Evolutionary conservation across 2,113 vertebrate genomes (phyloP).

Genomic region (Seriola rivoliana): DNA sequence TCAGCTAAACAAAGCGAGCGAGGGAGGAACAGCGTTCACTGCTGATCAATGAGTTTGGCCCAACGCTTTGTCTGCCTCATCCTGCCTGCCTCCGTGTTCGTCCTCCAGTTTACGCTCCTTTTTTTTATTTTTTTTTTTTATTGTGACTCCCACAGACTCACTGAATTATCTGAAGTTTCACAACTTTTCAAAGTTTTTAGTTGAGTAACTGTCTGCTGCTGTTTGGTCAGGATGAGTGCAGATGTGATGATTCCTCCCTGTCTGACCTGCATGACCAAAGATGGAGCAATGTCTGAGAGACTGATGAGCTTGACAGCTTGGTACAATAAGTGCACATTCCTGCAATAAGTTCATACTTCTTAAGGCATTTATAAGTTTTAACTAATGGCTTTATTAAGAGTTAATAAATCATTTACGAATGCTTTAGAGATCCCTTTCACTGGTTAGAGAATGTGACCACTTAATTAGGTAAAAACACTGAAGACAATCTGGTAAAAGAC

Average conservation of each 20-base stretch:
- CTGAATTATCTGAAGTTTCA: constrained; percentile 47
- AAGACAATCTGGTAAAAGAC: too few relatives aligned
- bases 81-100: constrained; percentile 42
- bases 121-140: constrained; percentile 5
- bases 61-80: constrained; percentile 66
- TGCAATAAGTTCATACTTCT: not conserved
- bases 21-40: constrained; percentile 54
- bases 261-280: not conserved
- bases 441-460: too few relatives aligned
- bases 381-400: not conserved
- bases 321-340: not conserved
- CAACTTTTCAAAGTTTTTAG: constrained; percentile 35
- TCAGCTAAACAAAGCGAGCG: constrained; percentile 50
- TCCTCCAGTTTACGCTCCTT: constrained; percentile 38
- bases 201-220: constrained; percentile 23
- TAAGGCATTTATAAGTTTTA: not conserved
- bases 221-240: not conserved
- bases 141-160: constrained; percentile 50
- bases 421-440: too few relatives aligned
- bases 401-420: too few relatives aligned
- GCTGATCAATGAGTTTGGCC: constrained; percentile 63
- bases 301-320: not conserved
- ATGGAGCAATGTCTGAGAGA: not conserved
- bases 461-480: too few relatives aligned
- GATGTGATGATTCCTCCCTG: constrained; percentile 19